A percentile compares a stretch with the other conserved stretches of the same genome.
These are phyloP conservation scores for Lepidurus packardi DNA, from an alignment of 1,140 invertebrate species.

Conservation along the genomic window DNA sequence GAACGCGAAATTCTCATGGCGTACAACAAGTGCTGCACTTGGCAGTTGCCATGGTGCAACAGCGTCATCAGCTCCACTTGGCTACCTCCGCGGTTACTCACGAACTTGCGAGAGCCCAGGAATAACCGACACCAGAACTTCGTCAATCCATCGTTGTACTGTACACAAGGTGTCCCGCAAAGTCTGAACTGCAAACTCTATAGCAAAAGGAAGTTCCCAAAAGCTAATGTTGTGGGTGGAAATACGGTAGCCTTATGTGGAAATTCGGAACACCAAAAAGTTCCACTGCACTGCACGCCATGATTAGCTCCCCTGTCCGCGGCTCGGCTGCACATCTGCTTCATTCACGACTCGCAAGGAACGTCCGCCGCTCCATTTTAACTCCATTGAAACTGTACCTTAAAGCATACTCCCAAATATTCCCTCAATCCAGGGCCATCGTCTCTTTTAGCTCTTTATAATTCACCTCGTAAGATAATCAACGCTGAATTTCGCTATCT, in stretches of 20 bases:
- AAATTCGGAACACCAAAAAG: not conserved
- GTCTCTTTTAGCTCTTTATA: not conserved
- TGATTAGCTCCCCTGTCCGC: slow-evolving; percentile 12
- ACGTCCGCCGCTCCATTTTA: not conserved
- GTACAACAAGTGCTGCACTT: slow-evolving; percentile 5
- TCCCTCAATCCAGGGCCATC: not conserved
- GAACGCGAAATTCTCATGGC: not conserved
- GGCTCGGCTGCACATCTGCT: slow-evolving; percentile 20
- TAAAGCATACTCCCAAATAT: not conserved
- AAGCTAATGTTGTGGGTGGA: not conserved
- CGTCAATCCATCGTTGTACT: not conserved
- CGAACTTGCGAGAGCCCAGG: not conserved
- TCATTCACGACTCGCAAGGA: not conserved
- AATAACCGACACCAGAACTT: slow-evolving; percentile 2
- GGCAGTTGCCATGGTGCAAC: slow-evolving; percentile 17
- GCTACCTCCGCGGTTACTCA: slow-evolving; percentile 20
- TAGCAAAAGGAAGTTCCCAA: not conserved
- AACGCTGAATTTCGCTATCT: not conserved
- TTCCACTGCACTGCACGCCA: slow-evolving; percentile 17
- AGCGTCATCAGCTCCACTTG: slow-evolving; percentile 17
- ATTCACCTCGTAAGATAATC: not conserved
- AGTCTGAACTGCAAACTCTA: not conserved
- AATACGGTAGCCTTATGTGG: slow-evolving; percentile 17
- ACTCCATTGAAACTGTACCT: not conserved
- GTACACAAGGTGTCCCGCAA: not conserved